Evolutionary conservation across 2,113 vertebrate species (phyloP), one percentile per base, ranked within the genome.

Genomic region (Baryphthengus martii): DNA sequence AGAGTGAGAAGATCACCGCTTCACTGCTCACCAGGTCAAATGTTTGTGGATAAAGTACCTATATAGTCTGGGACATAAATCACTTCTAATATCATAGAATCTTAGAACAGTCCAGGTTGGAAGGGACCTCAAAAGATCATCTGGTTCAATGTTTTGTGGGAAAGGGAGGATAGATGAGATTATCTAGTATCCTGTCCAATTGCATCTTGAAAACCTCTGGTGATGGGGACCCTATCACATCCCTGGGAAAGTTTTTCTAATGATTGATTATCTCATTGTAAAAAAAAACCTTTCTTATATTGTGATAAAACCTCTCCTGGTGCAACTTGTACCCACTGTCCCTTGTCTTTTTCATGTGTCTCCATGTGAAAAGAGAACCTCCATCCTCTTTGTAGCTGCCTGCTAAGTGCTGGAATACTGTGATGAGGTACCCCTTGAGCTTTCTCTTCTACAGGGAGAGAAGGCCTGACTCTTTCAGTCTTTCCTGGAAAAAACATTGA

Each of bases 351-450:
- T 75, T 28, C 37, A 47, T n/a, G 35, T 40, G 17, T 31, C 10
- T 73, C 26, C n/a, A 35, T 10, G 11, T 31, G 61, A 84, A 79
- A 11, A 56, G 31, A 78, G 16, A 67, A 40, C 11, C 9, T 78
- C 26, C 12, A 7, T 53, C 52, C 12, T 49, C 52, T 44, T 66
- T 49, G 31, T 29, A 67, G 40, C 16, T 67, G 45, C 11, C 21
- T 0, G 0, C 42, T 62, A 49, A 42, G 21, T 39, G 53, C 35
- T 44, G 28, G 44, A 78, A 55, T 24, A 66, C 5, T 1, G 1
- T 28, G 8, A 47, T 28, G 14, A 83, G 11, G 25, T 66, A 66
- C 3, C 3, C 5, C 21, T 16, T 18, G 42, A 70, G 4, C 35
- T 26, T 66, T 61, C 44, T 16, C 9, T 52, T 76, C 29, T 84